These are phyloP conservation scores for Hypena proboscidalis DNA, from an alignment of 2,888 invertebrate genomes.

Conservation along the genomic window DNA sequence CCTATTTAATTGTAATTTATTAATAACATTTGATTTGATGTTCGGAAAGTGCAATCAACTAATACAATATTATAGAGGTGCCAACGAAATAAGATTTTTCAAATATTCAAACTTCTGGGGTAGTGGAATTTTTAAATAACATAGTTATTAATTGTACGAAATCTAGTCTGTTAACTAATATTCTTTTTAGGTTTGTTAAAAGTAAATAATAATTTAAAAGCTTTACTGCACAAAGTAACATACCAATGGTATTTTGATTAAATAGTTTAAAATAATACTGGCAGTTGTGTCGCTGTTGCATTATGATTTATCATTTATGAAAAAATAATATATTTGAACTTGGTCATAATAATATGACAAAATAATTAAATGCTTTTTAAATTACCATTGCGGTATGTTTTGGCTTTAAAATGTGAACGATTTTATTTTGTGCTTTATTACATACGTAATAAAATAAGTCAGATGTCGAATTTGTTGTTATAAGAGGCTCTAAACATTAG, in stretches of 20 bases:
- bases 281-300: no score
- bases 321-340: no score
- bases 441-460: slow-evolving; percentile 14
- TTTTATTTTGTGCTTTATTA: slow-evolving; percentile 3
- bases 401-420: slow-evolving; percentile 9
- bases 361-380: slow-evolving; percentile 4
- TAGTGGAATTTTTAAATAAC: slow-evolving; percentile 22
- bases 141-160: slow-evolving; percentile 29
- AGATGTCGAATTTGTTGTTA: slow-evolving; percentile 12
- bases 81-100: slow-evolving; percentile 31
- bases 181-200: slow-evolving; percentile 17
- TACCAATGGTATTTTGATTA: neutral
- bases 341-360: no score
- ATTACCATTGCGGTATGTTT: slow-evolving; percentile 5
- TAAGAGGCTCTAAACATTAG: slow-evolving; percentile 4
- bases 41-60: slow-evolving; percentile 39
- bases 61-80: slow-evolving; percentile 36
- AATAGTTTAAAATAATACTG: no score
- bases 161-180: slow-evolving; percentile 45
- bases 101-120: slow-evolving; percentile 17
- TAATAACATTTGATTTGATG: slow-evolving; percentile 15
- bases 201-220: slow-evolving; percentile 2
- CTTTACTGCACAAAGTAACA: neutral
- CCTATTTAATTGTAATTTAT: slow-evolving; percentile 55
- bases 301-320: no score